Conservation (phyloP, 2,113 vertebrate species). For the Microtus oregoni region DNA sequence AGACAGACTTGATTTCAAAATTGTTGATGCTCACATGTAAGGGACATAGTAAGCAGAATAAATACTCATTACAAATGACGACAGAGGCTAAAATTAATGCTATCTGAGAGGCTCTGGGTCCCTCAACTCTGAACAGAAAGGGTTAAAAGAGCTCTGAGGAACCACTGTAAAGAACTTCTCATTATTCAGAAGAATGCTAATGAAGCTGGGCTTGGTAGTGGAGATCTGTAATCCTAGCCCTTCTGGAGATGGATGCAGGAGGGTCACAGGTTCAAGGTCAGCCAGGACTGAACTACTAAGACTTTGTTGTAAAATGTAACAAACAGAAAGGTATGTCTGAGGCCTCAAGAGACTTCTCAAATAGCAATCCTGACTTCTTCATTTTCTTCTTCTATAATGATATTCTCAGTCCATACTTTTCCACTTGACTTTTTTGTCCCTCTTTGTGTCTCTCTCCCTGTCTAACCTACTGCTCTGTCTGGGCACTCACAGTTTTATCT, state of each 20-base stretch:
- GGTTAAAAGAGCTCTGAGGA: background rate
- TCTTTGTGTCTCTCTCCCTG: too few relatives aligned
- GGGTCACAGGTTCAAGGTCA: background rate
- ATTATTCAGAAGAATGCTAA: conserved; percentile 14
- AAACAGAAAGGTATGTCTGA: background rate
- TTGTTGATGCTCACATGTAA: background rate
- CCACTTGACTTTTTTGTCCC: too few relatives aligned
- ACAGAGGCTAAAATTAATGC: conserved; percentile 7
- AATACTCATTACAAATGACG: background rate
- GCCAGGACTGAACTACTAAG: background rate
- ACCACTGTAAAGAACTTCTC: background rate
- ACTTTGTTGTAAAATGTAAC: background rate
- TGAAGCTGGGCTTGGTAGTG: background rate
- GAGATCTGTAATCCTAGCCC: background rate
- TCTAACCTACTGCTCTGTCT: too few relatives aligned
- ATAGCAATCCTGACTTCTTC: background rate
- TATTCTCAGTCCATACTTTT: background rate
- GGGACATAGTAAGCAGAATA: background rate
- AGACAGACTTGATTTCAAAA: conserved; percentile 36
- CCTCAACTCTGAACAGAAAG: background rate
- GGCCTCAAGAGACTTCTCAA: background rate
- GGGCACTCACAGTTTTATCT: too few relatives aligned
- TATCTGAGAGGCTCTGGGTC: background rate
- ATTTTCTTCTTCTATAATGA: conserved; percentile 3
- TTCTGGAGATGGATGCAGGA: background rate